Evolutionary conservation across 2,113 vertebrate species (phyloP).

Genomic region (Zosterops japonicus): DNA sequence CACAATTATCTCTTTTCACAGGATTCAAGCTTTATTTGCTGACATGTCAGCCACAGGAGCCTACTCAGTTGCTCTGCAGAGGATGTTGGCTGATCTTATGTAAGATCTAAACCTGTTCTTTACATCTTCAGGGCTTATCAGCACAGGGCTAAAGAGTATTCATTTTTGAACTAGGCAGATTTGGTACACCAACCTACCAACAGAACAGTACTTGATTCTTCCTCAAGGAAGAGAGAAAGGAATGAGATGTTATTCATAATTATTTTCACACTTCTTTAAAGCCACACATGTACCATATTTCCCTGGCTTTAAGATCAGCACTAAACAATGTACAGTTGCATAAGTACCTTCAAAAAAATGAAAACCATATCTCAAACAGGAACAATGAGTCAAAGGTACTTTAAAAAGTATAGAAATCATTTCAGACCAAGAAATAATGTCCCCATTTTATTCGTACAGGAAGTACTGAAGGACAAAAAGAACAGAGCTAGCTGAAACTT

Average conservation of each 20-base stretch:
- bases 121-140: background rate
- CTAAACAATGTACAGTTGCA: background rate
- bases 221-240: background rate
- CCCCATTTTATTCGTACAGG: background rate
- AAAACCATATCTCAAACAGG: background rate
- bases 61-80: background rate
- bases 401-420: background rate
- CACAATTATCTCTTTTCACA: background rate
- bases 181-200: background rate
- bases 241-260: background rate
- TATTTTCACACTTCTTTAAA: background rate
- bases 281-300: background rate
- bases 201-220: background rate
- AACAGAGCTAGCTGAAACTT: background rate
- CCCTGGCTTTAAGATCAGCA: background rate
- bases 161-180: background rate
- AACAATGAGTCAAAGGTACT: background rate
- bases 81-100: background rate
- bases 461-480: background rate
- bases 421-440: background rate
- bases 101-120: background rate
- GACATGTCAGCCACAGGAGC: background rate
- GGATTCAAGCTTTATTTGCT: conserved; percentile 9
- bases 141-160: background rate
- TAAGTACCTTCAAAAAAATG: background rate